A percentile compares a stretch with the other conserved stretches of the same genome.
Evolutionary conservation across 2,113 vertebrate species (phyloP).

Genomic region (Redunca redunca): DNA sequence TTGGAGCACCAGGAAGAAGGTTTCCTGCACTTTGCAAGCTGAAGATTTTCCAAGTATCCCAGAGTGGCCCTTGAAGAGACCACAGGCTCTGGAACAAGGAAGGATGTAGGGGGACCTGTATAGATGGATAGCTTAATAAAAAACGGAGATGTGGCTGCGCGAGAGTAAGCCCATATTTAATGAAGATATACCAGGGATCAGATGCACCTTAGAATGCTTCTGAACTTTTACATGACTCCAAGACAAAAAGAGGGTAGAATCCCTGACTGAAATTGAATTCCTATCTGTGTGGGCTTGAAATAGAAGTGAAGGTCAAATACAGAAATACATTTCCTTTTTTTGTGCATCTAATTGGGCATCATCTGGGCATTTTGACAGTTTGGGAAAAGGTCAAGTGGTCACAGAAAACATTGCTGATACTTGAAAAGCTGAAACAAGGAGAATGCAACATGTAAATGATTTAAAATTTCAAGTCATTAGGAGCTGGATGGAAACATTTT

Average conservation of each 20-base stretch:
- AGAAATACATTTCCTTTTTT: not conserved
- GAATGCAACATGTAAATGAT: not conserved
- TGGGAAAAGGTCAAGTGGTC: not conserved
- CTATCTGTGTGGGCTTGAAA: not conserved
- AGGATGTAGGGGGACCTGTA: rapidly evolving
- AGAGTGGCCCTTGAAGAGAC: not conserved
- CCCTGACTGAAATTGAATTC: not conserved
- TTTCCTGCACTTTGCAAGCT: not conserved
- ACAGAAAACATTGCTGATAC: not conserved
- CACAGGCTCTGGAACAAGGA: not conserved
- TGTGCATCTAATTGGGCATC: not conserved
- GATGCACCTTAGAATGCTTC: not conserved
- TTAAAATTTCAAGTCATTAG: not conserved
- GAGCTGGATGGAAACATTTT: not conserved
- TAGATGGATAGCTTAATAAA: not conserved
- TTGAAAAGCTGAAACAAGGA: not conserved
- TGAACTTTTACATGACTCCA: not conserved
- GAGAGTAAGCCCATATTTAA: rapidly evolving
- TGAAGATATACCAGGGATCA: not conserved
- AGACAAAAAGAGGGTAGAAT: not conserved
- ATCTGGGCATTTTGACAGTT: not conserved
- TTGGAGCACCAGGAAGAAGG: not conserved
- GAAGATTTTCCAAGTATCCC: not conserved
- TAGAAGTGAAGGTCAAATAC: not conserved
- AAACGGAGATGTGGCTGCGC: not conserved